Evolutionary conservation across 2,888 invertebrate genomes (phyloP).

Genomic region (Caenorhabditis japonica): DNA sequence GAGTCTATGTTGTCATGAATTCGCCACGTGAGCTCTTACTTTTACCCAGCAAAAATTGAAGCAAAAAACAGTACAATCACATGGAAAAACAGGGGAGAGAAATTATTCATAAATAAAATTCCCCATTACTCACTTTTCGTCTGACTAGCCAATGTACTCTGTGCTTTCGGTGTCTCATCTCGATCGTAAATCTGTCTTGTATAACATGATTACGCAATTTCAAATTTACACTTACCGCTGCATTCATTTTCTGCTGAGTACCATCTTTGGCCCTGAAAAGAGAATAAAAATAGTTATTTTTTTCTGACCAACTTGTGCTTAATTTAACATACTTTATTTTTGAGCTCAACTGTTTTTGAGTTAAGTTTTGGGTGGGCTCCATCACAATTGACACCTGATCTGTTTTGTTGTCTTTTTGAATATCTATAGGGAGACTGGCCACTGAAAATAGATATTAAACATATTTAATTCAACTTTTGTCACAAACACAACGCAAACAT

Average conservation of each 20-base stretch:
- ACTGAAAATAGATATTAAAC: conserved; percentile 6
- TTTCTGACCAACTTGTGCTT: too few relatives aligned
- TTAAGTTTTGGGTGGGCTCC: conserved; percentile 24
- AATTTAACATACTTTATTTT: too few relatives aligned
- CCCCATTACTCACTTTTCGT: conserved; percentile 12
- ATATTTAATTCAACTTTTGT: background rate
- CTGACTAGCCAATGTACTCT: conserved; percentile 32
- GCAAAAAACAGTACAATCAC: too few relatives aligned
- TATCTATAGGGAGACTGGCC: background rate
- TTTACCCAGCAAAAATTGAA: too few relatives aligned
- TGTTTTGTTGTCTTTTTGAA: conserved; percentile 10
- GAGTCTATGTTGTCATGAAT: too few relatives aligned
- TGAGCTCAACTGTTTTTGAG: background rate
- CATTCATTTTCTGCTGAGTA: conserved; percentile 1
- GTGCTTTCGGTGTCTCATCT: conserved; percentile 45
- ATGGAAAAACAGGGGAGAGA: too few relatives aligned
- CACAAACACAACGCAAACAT: background rate
- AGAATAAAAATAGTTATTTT: too few relatives aligned
- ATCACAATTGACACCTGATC: conserved; percentile 27
- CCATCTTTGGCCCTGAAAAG: background rate
- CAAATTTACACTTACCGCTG: background rate
- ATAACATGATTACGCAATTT: conserved; percentile 18
- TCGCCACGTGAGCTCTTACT: too few relatives aligned
- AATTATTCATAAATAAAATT: too few relatives aligned
- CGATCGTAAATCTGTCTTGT: conserved; percentile 30